phyloP scores from a whole-genome alignment of 2,113 vertebrate species.

The Proteles cristata region DNA sequence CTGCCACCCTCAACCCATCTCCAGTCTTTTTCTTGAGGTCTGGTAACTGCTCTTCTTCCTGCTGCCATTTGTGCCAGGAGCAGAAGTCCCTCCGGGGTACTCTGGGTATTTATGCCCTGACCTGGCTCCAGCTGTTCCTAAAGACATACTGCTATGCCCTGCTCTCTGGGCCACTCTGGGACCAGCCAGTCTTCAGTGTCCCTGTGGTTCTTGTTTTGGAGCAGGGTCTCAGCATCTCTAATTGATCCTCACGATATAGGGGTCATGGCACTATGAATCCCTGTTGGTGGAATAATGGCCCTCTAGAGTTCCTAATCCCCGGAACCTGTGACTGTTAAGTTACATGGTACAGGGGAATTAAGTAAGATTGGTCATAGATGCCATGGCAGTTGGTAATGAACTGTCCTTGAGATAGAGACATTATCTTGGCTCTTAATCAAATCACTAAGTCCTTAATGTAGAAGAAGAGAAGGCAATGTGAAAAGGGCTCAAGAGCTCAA shows the following conservation, averaged over 20 bases:
- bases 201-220: accelerated
- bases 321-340: background rate
- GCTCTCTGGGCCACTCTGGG: background rate
- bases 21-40: background rate
- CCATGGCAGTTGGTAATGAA: background rate
- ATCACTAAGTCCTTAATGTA: too few species aligned
- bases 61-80: accelerated
- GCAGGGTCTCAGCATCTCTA: background rate
- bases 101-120: background rate
- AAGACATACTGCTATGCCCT: background rate
- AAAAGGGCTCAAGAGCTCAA: background rate
- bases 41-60: background rate
- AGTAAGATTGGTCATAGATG: too few species aligned
- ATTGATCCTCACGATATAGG: background rate
- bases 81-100: background rate
- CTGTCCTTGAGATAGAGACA: background rate
- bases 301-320: background rate
- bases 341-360: background rate
- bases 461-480: background rate
- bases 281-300: background rate
- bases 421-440: background rate
- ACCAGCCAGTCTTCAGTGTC: too few species aligned
- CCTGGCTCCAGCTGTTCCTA: background rate
- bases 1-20: background rate
- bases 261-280: background rate